Evolutionary conservation across 2,888 invertebrate genomes (phyloP).

Genomic region (Amblyteles armatorius): DNA sequence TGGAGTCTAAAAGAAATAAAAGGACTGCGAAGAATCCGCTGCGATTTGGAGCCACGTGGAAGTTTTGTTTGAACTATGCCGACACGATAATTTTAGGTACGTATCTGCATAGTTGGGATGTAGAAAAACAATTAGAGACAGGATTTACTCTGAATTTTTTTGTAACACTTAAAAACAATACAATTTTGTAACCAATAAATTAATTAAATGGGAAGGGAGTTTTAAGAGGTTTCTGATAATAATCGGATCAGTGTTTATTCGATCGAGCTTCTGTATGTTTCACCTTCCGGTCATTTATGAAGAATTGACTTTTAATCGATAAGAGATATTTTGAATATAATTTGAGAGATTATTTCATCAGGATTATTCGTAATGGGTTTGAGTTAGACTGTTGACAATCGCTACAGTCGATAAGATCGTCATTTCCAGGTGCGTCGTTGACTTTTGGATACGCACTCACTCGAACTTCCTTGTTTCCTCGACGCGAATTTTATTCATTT

Average conservation of each 20-base stretch:
- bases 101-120: constrained; percentile 2
- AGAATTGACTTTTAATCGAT: not conserved
- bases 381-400: not conserved
- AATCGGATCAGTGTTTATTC: not conserved
- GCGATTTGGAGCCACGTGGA: not conserved
- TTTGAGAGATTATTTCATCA: not conserved
- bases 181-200: not conserved
- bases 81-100: constrained; percentile 52
- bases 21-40: no score
- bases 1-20: not conserved
- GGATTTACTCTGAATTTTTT: not conserved
- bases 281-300: not conserved
- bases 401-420: not conserved
- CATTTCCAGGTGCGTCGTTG: constrained; percentile 2
- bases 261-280: not conserved
- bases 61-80: constrained; percentile 11
- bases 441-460: not conserved
- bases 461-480: not conserved
- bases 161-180: no score
- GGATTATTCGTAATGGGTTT: not conserved
- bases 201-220: not conserved
- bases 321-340: not conserved
- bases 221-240: not conserved
- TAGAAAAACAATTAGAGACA: not conserved
- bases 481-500: not conserved